phyloP scores from a whole-genome alignment of 2,113 vertebrate species.

The Pongo abelii region DNA sequence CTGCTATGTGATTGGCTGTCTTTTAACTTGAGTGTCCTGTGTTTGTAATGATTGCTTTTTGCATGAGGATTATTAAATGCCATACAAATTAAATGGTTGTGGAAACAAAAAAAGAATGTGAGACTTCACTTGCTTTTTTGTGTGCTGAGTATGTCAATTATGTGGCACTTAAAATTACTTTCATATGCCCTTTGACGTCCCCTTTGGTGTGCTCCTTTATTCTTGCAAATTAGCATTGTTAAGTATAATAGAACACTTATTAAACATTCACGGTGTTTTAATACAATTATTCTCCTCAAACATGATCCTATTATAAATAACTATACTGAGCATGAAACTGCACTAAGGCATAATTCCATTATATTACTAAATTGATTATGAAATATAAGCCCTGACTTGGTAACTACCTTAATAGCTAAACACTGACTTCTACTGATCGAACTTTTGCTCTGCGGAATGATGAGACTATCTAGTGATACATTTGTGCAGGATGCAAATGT shows the following conservation, averaged over 20 bases:
- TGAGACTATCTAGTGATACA: slow-evolving; percentile 64
- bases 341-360: slow-evolving; percentile 53
- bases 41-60: slow-evolving; percentile 84
- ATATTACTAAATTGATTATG: slow-evolving; percentile 63
- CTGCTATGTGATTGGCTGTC: slow-evolving; percentile 82
- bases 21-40: slow-evolving; percentile 80
- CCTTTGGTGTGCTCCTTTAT: slow-evolving; percentile 78
- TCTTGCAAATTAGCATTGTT: slow-evolving; percentile 67
- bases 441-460: slow-evolving; percentile 22
- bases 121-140: slow-evolving; percentile 81
- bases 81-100: slow-evolving; percentile 80
- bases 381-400: slow-evolving; percentile 54
- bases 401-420: slow-evolving; percentile 61
- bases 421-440: slow-evolving; percentile 56
- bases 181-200: slow-evolving; percentile 82
- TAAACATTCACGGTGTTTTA: slow-evolving; percentile 70
- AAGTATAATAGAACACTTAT: slow-evolving; percentile 66
- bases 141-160: slow-evolving; percentile 80
- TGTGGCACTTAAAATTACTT: slow-evolving; percentile 81
- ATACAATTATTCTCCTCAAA: slow-evolving; percentile 65
- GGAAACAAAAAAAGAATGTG: slow-evolving; percentile 78
- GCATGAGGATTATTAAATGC: slow-evolving; percentile 87
- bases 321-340: slow-evolving; percentile 58
- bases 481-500: slow-evolving; percentile 79
- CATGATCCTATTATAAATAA: slow-evolving; percentile 69